phyloP scores from a whole-genome alignment of 2,113 vertebrate genomes.

The Pedetes capensis region DNA sequence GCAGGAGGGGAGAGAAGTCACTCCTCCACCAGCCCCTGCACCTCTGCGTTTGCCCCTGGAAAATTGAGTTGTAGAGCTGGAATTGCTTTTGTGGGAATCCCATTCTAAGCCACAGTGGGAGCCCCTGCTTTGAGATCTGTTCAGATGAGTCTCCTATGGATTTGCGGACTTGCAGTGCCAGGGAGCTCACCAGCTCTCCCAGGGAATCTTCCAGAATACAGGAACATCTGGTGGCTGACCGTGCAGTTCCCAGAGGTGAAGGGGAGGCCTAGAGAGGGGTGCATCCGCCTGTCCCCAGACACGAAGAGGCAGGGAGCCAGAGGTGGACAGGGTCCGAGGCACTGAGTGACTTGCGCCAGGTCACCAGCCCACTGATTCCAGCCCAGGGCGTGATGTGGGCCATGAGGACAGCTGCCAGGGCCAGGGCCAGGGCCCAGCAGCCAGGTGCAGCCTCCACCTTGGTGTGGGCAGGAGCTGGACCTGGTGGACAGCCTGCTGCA shows the following conservation, averaged over 20 bases:
- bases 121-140: background rate
- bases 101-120: background rate
- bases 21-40: background rate
- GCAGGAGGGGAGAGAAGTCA: background rate
- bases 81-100: background rate
- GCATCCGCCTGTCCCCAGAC: background rate
- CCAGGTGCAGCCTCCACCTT: background rate
- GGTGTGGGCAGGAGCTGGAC: conserved; percentile 88
- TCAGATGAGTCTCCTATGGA: background rate
- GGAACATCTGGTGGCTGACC: background rate
- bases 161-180: background rate
- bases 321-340: background rate
- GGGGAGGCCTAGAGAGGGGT: background rate
- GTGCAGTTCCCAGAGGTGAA: background rate
- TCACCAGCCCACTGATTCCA: background rate
- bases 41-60: background rate
- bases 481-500: conserved; percentile 88
- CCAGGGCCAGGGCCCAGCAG: no score
- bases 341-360: background rate
- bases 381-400: background rate
- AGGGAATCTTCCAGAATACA: background rate
- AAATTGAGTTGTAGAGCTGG: background rate
- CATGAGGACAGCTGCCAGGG: background rate
- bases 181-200: background rate
- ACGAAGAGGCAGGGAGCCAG: background rate